Percentiles rank a stretch among this genome's conserved stretches.
Conservation (phyloP, 2,888 invertebrate species). For the Muscina levida region DNA sequence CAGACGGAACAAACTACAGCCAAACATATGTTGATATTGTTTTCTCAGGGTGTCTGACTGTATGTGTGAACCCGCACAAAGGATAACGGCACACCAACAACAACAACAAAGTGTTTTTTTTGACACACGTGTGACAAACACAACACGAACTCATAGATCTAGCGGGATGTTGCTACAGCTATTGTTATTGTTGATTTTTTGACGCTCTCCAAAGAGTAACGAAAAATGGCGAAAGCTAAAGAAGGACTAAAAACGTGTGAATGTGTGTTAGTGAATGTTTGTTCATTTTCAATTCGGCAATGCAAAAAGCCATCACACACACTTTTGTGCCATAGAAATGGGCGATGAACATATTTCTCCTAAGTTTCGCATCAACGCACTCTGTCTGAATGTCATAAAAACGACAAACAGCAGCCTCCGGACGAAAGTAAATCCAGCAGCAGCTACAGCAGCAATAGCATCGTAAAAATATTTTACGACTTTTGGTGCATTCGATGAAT, state of each 20-base stretch:
- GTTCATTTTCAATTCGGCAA: not conserved
- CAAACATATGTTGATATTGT: not conserved
- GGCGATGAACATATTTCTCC: slow-evolving; percentile 9
- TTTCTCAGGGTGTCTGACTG: not conserved
- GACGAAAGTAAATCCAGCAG: not conserved
- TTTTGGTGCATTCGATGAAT: slow-evolving; percentile 46
- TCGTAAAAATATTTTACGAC: slow-evolving; percentile 53
- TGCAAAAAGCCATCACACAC: not conserved
- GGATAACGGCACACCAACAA: slow-evolving; percentile 1
- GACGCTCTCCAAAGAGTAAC: too few species aligned
- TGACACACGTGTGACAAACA: slow-evolving; percentile 36
- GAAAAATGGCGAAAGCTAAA: too few species aligned
- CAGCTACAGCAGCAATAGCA: slow-evolving; percentile 19
- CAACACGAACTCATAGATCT: not conserved
- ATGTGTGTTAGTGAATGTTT: not conserved
- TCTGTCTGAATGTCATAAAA: slow-evolving; percentile 36
- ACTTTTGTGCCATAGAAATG: not conserved
- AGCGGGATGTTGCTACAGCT: not conserved
- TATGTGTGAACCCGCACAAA: slow-evolving; percentile 19
- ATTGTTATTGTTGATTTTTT: not conserved
- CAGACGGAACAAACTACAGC: not conserved
- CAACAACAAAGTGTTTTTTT: slow-evolving; percentile 32
- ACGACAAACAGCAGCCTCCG: not conserved
- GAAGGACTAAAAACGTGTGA: not conserved
- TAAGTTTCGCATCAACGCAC: slow-evolving; percentile 32